phyloP scores from a whole-genome alignment of 1,140 invertebrate genomes.

The Apis cerana region DNA sequence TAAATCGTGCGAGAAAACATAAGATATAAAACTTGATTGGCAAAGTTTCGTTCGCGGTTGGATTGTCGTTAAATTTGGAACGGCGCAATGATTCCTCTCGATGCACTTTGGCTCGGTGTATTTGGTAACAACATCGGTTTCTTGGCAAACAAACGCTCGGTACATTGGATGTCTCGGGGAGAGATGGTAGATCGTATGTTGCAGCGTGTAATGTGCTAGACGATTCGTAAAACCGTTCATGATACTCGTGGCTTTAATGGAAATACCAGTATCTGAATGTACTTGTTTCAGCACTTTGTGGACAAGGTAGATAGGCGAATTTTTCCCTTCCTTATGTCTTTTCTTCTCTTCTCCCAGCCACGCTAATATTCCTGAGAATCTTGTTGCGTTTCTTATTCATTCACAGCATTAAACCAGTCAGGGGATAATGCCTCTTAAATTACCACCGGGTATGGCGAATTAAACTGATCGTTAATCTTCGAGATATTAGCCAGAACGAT shows the following conservation, averaged over 20 bases:
- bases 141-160: background rate
- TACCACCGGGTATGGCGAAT: background rate
- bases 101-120: background rate
- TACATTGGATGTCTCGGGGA: background rate
- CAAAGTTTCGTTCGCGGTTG: background rate
- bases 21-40: background rate
- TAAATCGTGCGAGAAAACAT: no score
- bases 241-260: slow-evolving; percentile 16
- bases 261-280: slow-evolving; percentile 36
- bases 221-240: slow-evolving; percentile 19
- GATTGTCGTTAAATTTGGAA: background rate
- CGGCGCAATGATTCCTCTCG: background rate
- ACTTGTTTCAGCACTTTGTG: slow-evolving; percentile 26
- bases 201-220: background rate
- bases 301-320: slow-evolving; percentile 11
- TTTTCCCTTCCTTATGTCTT: background rate
- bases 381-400: slow-evolving; percentile 14
- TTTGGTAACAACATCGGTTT: slow-evolving; percentile 17
- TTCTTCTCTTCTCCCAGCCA: background rate
- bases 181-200: slow-evolving; percentile 21
- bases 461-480: background rate
- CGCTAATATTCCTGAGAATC: slow-evolving; percentile 18
- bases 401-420: background rate
- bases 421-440: slow-evolving; percentile 2
- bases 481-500: background rate